These are phyloP conservation scores for Monopis laevigella DNA, from an alignment of 2,888 invertebrate genomes.

Conservation along the genomic window DNA sequence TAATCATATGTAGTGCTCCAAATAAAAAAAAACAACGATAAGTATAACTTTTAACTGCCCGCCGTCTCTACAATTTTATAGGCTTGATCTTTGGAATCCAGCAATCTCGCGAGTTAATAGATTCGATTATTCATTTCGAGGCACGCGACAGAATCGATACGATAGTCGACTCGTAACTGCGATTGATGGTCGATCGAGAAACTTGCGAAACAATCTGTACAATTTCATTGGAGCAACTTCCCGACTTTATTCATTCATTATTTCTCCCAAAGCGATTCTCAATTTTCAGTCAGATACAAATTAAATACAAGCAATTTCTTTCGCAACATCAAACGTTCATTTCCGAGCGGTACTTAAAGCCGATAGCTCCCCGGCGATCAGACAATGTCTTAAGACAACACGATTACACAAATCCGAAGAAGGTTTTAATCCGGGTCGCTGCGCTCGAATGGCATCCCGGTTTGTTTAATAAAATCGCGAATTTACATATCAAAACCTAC, in stretches of 20 bases:
- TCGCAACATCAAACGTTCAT: constrained; percentile 15
- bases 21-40: no score
- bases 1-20: no score
- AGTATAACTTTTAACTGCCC: no score
- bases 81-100: constrained; percentile 36
- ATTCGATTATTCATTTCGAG: constrained; percentile 54
- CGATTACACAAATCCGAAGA: constrained; percentile 68
- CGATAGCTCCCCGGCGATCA: constrained; percentile 32
- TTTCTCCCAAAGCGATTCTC: constrained; percentile 3
- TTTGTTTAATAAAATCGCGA: constrained; percentile 68
- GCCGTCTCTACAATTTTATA: constrained; percentile 17
- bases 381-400: constrained; percentile 64
- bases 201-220: constrained; percentile 7
- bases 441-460: constrained; percentile 65
- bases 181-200: constrained; percentile 37
- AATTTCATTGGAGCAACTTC: neutral
- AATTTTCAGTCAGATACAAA: constrained; percentile 8
- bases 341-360: constrained; percentile 27
- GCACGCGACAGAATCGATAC: constrained; percentile 40
- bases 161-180: constrained; percentile 21
- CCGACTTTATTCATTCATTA: constrained; percentile 7
- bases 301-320: constrained; percentile 1
- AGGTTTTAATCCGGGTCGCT: constrained; percentile 66
- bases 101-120: constrained; percentile 61
- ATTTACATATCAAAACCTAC: constrained; percentile 69